Evolutionary conservation across 2,797 vertebrate species (phyloP).

Genomic region (Phyllotis vaccarum): DNA sequence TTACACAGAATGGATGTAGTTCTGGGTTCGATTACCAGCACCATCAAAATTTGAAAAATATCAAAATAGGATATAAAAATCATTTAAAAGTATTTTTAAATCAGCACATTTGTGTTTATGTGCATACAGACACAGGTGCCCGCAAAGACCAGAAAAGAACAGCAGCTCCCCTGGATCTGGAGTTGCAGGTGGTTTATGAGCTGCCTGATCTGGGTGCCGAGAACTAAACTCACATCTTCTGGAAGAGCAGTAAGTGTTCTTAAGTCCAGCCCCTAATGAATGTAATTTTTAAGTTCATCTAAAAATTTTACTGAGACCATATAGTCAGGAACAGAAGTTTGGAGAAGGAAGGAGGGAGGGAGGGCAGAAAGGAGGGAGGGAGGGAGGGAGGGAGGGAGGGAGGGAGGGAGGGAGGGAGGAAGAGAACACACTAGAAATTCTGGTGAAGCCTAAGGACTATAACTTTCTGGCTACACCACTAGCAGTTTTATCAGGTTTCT

Average conservation of each 20-base stretch:
- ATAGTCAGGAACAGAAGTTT: background rate
- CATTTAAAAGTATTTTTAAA: background rate
- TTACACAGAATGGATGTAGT: background rate
- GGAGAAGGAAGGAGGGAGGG: background rate
- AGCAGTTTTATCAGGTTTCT: background rate
- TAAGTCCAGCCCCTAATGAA: background rate
- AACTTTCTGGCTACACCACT: background rate
- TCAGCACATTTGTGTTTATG: background rate
- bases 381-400: background rate
- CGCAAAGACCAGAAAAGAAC: background rate
- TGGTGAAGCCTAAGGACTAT: background rate
- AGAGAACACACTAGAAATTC: background rate
- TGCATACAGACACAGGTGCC: background rate
- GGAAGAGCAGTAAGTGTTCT: background rate
- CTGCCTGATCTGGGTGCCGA: background rate
- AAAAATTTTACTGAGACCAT: background rate
- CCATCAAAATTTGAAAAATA: background rate
- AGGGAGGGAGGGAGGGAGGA: background rate
- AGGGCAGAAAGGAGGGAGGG: background rate
- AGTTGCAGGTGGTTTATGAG: background rate
- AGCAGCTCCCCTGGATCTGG: background rate
- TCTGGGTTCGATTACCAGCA: background rate
- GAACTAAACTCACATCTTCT: background rate
- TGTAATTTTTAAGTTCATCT: constrained; percentile 10
- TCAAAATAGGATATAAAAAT: background rate